Percentiles rank a stretch among this genome's conserved stretches.
Evolutionary conservation across 1,140 invertebrate species (phyloP).

Genomic region (Drosophila orena): DNA sequence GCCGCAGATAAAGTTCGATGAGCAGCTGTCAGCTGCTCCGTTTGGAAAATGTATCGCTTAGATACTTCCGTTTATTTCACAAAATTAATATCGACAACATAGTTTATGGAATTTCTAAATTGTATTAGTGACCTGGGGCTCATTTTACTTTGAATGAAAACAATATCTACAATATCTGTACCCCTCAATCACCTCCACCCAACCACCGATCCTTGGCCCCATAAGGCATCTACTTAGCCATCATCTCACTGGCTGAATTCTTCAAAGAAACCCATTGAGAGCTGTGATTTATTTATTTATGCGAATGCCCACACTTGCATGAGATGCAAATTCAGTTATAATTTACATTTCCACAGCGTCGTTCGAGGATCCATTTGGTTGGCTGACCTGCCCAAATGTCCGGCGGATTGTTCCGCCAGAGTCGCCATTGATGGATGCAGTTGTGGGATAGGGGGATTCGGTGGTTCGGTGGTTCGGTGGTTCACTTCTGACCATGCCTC

Average conservation of each 20-base stretch:
- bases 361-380: slow-evolving; percentile 9
- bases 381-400: slow-evolving; percentile 42
- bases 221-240: slow-evolving; percentile 10
- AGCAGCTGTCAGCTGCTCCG: slow-evolving; percentile 21
- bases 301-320: slow-evolving; percentile 25
- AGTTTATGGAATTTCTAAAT: too few relatives aligned
- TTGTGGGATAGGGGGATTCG: neutral
- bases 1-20: slow-evolving; percentile 51
- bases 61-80: too few relatives aligned
- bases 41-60: too few relatives aligned
- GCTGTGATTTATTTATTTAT: slow-evolving; percentile 46
- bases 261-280: slow-evolving; percentile 38
- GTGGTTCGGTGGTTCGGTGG: slow-evolving; percentile 24
- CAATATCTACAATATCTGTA: too few relatives aligned
- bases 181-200: neutral
- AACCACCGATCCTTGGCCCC: slow-evolving; percentile 8
- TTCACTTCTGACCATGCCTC: slow-evolving; percentile 76
- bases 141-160: too few relatives aligned
- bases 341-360: slow-evolving; percentile 35
- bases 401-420: slow-evolving; percentile 32
- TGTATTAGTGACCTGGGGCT: too few relatives aligned
- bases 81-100: too few relatives aligned
- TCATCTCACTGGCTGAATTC: slow-evolving; percentile 2
- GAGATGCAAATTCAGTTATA: slow-evolving; percentile 39
- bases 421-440: slow-evolving; percentile 16